phyloP scores from a whole-genome alignment of 2,113 vertebrate species.

The Oncorhynchus gorbuscha region DNA sequence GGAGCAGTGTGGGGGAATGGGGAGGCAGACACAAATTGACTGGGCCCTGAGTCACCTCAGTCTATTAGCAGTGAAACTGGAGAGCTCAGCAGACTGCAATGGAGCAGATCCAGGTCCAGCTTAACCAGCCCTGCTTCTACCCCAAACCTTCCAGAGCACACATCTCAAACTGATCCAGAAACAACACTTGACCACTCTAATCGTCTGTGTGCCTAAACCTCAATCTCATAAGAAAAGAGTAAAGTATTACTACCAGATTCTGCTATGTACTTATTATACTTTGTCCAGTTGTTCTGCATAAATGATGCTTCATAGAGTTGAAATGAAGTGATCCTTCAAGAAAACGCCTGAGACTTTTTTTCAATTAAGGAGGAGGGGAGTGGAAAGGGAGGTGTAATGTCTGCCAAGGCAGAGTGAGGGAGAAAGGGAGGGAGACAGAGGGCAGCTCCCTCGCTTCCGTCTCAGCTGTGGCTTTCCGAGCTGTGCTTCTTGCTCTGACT shows the following conservation, averaged over 20 bases:
- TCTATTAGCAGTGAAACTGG: neutral
- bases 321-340: too few species aligned
- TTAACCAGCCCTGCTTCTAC: neutral
- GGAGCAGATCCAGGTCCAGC: neutral
- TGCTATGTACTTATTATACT: too few species aligned
- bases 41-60: neutral
- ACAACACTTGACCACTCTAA: neutral
- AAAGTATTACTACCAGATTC: too few species aligned
- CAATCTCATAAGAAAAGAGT: too few species aligned
- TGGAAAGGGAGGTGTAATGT: too few species aligned
- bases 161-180: neutral
- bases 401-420: too few species aligned
- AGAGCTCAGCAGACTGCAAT: neutral
- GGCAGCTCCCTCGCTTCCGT: slow-evolving; percentile 34
- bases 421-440: slow-evolving; percentile 19
- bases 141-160: neutral
- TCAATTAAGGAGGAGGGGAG: too few species aligned
- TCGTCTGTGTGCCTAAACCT: neutral
- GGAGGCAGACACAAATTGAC: neutral
- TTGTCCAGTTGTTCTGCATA: too few species aligned
- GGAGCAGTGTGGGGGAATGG: too few species aligned
- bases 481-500: neutral
- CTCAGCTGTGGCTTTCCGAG: neutral
- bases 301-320: too few species aligned
- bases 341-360: too few species aligned